Percentiles rank a stretch among this genome's conserved stretches.
These are phyloP conservation scores for Eclectus roratus DNA, from an alignment of 2,113 vertebrate species.

Conservation along the genomic window DNA sequence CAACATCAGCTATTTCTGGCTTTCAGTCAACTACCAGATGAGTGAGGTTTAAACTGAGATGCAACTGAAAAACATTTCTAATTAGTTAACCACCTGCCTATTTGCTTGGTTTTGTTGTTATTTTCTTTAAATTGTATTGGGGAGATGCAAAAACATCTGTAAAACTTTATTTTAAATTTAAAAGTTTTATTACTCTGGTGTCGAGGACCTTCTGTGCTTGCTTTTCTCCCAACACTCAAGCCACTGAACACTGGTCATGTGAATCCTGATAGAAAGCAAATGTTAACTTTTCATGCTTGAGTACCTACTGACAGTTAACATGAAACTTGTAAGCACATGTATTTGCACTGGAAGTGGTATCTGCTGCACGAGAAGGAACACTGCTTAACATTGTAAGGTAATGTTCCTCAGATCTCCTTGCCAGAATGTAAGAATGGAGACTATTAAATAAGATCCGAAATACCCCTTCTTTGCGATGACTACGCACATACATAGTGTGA, in stretches of 20 bases:
- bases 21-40: background rate
- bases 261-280: constrained; percentile 64
- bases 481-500: background rate
- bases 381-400: constrained; percentile 33
- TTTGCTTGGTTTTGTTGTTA: constrained; percentile 31
- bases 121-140: background rate
- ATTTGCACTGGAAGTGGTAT: constrained; percentile 53
- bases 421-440: background rate
- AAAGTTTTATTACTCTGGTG: constrained; percentile 38
- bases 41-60: background rate
- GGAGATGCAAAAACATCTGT: constrained; percentile 45
- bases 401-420: constrained; percentile 24
- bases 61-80: background rate
- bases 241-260: constrained; percentile 33
- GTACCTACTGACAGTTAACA: constrained; percentile 64
- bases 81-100: constrained; percentile 25
- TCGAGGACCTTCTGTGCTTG: constrained; percentile 20
- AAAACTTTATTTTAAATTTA: constrained; percentile 41
- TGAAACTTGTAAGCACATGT: constrained; percentile 42
- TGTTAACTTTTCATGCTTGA: constrained; percentile 64
- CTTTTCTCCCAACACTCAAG: constrained; percentile 42
- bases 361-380: constrained; percentile 7
- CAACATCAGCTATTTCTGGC: background rate
- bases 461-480: background rate
- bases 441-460: constrained; percentile 1